Evolutionary conservation across 1,140 invertebrate genomes (phyloP).

Genomic region (Mya arenaria): DNA sequence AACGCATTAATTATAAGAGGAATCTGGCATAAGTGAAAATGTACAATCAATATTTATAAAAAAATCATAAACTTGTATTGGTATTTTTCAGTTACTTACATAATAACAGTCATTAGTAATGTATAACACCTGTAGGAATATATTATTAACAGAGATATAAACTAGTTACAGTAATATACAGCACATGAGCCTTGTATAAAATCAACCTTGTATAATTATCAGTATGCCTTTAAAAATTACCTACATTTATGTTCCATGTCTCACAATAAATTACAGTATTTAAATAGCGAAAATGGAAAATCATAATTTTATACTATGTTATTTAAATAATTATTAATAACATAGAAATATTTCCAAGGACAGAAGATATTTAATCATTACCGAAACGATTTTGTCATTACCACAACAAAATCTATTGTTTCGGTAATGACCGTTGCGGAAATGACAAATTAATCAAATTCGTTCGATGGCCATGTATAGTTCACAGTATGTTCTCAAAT

Average conservation of each 20-base stretch:
- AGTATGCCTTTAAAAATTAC: not conserved
- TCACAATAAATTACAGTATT: not conserved
- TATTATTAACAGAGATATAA: no score
- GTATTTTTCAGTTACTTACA: not conserved
- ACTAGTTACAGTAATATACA: no score
- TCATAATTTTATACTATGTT: not conserved
- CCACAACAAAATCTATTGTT: constrained; percentile 4
- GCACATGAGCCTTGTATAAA: no score
- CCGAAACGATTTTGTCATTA: constrained; percentile 3
- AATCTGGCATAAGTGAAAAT: not conserved
- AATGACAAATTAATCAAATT: no score
- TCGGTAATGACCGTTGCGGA: no score
- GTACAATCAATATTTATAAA: not conserved
- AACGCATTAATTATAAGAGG: not conserved
- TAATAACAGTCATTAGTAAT: not conserved
- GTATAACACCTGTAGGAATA: no score
- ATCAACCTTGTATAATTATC: not conserved
- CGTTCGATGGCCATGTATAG: no score
- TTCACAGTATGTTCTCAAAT: no score
- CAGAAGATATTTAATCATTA: no score
- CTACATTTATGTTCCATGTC: no score
- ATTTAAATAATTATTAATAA: not conserved
- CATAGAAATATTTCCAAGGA: not conserved
- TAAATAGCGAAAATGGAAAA: constrained; percentile 3
- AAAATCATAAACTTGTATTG: not conserved